Evolutionary conservation across 2,113 vertebrate species (phyloP).

Genomic region (Osmerus eperlanus): DNA sequence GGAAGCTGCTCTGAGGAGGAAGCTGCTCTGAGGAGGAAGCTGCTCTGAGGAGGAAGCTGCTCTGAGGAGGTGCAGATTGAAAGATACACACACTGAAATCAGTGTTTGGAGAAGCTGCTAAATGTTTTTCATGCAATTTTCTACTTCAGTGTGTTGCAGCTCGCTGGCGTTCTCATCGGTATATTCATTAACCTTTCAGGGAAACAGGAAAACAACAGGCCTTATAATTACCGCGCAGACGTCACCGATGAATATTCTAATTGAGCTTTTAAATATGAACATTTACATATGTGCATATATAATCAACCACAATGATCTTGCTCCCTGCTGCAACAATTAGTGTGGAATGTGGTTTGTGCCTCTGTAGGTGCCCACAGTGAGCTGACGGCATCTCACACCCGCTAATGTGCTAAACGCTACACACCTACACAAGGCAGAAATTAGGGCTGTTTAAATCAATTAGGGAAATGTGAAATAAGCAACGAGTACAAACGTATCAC

Average conservation of each 20-base stretch:
- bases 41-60: no score
- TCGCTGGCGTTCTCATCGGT: slow-evolving; percentile 39
- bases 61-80: slow-evolving; percentile 37
- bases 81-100: slow-evolving; percentile 31
- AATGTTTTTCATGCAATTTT: slow-evolving; percentile 60
- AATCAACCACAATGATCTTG: slow-evolving; percentile 68
- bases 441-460: slow-evolving; percentile 76
- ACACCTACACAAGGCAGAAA: slow-evolving; percentile 67
- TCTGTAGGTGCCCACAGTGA: slow-evolving; percentile 46
- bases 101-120: slow-evolving; percentile 37
- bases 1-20: not conserved
- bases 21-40: slow-evolving; percentile 45
- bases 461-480: slow-evolving; percentile 70
- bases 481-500: not conserved
- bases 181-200: slow-evolving; percentile 77
- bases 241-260: slow-evolving; percentile 67
- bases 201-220: slow-evolving; percentile 69
- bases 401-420: slow-evolving; percentile 56
- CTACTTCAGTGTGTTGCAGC: slow-evolving; percentile 55
- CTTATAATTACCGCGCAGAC: slow-evolving; percentile 73
- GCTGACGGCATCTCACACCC: slow-evolving; percentile 69
- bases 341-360: slow-evolving; percentile 62
- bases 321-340: slow-evolving; percentile 73
- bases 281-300: slow-evolving; percentile 79
- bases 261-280: slow-evolving; percentile 75